A percentile compares a stretch with the other conserved stretches of the same genome.
Conservation (phyloP, 2,797 vertebrate species). For the Sebastes umbrosus region DNA sequence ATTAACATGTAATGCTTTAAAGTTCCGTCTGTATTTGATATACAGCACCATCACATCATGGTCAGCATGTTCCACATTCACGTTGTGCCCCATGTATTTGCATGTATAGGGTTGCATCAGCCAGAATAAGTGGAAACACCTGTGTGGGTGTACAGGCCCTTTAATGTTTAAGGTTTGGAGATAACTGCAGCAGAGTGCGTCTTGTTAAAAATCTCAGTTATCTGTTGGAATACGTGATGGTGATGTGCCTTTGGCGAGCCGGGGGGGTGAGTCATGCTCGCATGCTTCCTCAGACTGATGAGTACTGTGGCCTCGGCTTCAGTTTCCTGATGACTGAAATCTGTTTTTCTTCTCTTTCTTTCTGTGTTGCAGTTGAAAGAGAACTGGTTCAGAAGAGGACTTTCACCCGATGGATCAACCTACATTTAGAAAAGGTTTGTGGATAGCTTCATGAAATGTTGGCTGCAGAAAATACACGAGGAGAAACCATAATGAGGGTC, state of each 20-base stretch:
- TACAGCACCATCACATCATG: neutral
- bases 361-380: slow-evolving; percentile 88
- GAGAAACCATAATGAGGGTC: neutral
- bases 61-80: neutral
- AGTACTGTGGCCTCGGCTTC: neutral
- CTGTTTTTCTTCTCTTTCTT: neutral
- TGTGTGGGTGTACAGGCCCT: neutral
- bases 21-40: neutral
- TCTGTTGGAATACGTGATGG: neutral
- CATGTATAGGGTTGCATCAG: neutral
- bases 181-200: neutral
- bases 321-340: neutral
- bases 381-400: slow-evolving; percentile 97
- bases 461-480: neutral
- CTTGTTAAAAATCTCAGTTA: neutral
- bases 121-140: neutral
- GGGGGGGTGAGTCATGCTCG: slow-evolving; percentile 24
- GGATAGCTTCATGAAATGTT: slow-evolving; percentile 1
- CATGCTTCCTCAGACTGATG: neutral
- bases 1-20: neutral
- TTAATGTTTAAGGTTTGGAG: neutral
- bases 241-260: slow-evolving; percentile 2
- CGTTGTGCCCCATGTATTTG: neutral
- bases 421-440: slow-evolving; percentile 94
- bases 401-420: slow-evolving; percentile 97